These are phyloP conservation scores for Heliconius hewitsoni DNA, from an alignment of 1,140 invertebrate genomes.

Conservation along the genomic window DNA sequence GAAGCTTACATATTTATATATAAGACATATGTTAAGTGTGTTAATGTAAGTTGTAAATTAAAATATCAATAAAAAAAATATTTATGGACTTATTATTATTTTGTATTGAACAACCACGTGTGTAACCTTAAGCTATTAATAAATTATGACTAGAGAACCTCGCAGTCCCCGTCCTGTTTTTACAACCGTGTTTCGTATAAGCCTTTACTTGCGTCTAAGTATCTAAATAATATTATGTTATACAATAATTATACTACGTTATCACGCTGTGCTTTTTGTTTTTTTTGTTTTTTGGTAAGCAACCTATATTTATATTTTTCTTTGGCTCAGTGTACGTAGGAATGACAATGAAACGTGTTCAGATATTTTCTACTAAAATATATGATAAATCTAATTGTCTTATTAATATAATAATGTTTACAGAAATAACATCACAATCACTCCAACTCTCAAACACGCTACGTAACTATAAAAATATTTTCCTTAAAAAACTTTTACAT, in stretches of 20 bases:
- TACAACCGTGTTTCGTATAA: slow-evolving; percentile 22
- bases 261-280: slow-evolving; percentile 38
- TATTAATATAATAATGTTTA: not conserved
- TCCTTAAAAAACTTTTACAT: not conserved
- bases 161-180: not conserved
- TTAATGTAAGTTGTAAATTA: not conserved
- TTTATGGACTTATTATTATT: not conserved
- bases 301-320: slow-evolving; percentile 21
- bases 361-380: not conserved
- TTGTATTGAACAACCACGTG: slow-evolving; percentile 24
- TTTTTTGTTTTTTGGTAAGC: slow-evolving; percentile 26
- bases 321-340: not conserved
- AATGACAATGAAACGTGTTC: not conserved
- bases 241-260: slow-evolving; percentile 24
- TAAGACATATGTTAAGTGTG: not conserved
- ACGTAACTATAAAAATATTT: slow-evolving; percentile 7
- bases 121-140: slow-evolving; percentile 3
- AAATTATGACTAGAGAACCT: not conserved
- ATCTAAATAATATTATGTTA: slow-evolving; percentile 20
- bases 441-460: not conserved
- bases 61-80: not conserved
- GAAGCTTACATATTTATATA: too few species aligned
- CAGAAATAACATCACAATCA: not conserved
- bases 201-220: slow-evolving; percentile 13
- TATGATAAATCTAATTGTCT: not conserved